Conservation (phyloP, 2,888 invertebrate genomes). For the Diarsia dahlii region DNA sequence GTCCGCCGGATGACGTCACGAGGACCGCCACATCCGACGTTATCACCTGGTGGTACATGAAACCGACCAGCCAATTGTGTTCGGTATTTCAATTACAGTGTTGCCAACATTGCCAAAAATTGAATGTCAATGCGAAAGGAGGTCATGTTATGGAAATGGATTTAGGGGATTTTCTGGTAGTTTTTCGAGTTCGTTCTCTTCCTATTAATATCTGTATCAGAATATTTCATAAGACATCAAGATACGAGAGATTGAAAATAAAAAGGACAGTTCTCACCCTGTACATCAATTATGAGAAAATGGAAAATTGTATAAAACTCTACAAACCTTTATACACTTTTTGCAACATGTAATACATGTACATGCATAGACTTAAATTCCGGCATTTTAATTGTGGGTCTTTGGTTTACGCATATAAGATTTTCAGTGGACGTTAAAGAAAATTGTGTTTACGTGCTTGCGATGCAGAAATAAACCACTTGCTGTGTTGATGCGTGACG, state of each 20-base stretch:
- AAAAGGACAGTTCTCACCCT: background rate
- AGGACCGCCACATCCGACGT: conserved; percentile 82
- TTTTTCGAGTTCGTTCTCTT: background rate
- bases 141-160: conserved; percentile 29
- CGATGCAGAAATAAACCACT: too few species aligned
- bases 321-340: background rate
- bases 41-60: conserved; percentile 72
- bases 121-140: conserved; percentile 18
- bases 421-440: too few species aligned
- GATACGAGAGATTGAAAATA: background rate
- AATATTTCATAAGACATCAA: background rate
- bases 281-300: background rate
- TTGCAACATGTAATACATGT: too few species aligned
- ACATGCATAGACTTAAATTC: too few species aligned
- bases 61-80: conserved; percentile 56
- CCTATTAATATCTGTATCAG: background rate
- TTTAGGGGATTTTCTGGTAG: conserved; percentile 1
- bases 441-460: too few species aligned
- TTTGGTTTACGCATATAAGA: too few species aligned
- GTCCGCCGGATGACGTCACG: conserved; percentile 83
- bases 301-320: background rate
- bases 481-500: background rate
- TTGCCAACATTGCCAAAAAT: conserved; percentile 52
- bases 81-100: conserved; percentile 56
- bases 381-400: too few species aligned